Evolutionary conservation across 1,140 invertebrate species (phyloP).

Genomic region (Calephelis nemesis): DNA sequence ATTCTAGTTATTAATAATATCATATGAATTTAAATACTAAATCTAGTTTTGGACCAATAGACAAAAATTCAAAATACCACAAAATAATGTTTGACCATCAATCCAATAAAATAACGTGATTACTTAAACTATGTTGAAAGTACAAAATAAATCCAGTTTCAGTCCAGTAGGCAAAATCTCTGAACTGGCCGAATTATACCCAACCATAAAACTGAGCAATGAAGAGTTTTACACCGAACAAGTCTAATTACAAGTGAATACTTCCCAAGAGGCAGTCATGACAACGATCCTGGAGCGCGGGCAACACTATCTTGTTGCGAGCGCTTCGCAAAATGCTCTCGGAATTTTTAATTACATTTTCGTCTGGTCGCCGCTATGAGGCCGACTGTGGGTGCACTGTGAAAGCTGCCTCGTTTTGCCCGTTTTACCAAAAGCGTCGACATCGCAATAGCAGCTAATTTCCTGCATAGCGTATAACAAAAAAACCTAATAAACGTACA

Average conservation of each 20-base stretch:
- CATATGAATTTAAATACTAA: too few relatives aligned
- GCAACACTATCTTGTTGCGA: conserved; percentile 76
- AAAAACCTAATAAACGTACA: conserved; percentile 56
- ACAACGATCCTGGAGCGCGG: conserved; percentile 62
- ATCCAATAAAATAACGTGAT: too few relatives aligned
- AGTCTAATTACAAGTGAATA: conserved; percentile 76
- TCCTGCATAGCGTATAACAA: conserved; percentile 74
- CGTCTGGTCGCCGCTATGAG: conserved; percentile 70
- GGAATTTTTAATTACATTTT: conserved; percentile 80
- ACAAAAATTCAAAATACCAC: too few relatives aligned
- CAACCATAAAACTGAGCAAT: conserved; percentile 46
- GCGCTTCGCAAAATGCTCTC: conserved; percentile 70
- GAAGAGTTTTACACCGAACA: conserved; percentile 64
- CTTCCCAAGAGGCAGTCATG: conserved; percentile 69
- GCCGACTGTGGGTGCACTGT: conserved; percentile 57
- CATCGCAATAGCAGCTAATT: conserved; percentile 78
- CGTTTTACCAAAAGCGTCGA: conserved; percentile 74
- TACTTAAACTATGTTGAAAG: too few relatives aligned
- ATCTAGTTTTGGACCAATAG: too few relatives aligned
- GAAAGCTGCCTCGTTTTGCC: conserved; percentile 70
- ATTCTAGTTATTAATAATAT: too few relatives aligned
- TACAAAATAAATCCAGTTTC: neutral
- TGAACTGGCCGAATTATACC: conserved; percentile 6
- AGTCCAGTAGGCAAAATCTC: neutral
- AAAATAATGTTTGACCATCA: too few relatives aligned